Percentiles rank a stretch among this genome's conserved stretches.
phyloP scores from a whole-genome alignment of 2,797 vertebrate species.

The Smutsia gigantea region DNA sequence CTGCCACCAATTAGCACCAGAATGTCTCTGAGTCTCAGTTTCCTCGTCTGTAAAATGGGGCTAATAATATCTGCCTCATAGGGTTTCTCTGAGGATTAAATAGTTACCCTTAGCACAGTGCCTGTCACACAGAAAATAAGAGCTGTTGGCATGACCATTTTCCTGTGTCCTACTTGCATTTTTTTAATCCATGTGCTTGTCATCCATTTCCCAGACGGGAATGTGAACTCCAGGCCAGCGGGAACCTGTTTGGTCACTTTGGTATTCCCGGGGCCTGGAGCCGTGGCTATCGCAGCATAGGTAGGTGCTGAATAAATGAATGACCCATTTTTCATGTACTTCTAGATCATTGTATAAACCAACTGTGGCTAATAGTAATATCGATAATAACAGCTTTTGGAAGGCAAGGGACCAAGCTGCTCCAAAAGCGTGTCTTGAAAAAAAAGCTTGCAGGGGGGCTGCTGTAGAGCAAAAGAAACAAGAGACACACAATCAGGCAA shows the following conservation, averaged over 20 bases:
- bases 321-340: background rate
- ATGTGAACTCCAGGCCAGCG: background rate
- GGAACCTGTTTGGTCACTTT: background rate
- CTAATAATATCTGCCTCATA: background rate
- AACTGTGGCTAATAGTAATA: background rate
- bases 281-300: background rate
- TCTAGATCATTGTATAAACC: background rate
- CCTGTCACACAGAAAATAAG: background rate
- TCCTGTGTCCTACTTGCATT: background rate
- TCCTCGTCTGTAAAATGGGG: background rate
- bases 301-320: background rate
- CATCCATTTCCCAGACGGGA: accelerated
- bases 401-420: background rate
- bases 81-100: background rate
- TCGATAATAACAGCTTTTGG: background rate
- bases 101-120: background rate
- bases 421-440: background rate
- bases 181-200: background rate
- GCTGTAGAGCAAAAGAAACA: background rate
- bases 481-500: background rate
- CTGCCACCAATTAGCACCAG: background rate
- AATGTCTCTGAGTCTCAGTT: background rate
- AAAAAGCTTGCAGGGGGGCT: background rate
- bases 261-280: background rate
- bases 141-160: background rate